These are phyloP conservation scores for Pagrus major DNA, from an alignment of 2,113 vertebrate genomes.

Conservation along the genomic window DNA sequence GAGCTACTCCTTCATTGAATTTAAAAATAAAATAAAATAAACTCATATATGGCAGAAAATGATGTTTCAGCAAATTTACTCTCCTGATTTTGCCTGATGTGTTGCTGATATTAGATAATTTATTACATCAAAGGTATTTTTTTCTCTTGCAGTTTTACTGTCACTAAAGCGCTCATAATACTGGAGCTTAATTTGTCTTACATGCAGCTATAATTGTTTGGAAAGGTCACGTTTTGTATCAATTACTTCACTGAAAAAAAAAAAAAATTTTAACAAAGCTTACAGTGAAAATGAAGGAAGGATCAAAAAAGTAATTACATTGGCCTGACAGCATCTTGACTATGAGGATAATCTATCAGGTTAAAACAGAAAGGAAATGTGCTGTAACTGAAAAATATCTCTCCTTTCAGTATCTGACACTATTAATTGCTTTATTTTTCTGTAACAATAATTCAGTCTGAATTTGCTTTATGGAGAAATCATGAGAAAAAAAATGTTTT, in stretches of 20 bases:
- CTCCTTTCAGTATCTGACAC: background rate
- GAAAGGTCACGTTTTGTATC: conserved; percentile 29
- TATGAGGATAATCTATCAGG: background rate
- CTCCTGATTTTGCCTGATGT: background rate
- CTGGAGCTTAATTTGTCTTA: conserved; percentile 27
- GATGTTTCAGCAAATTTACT: background rate
- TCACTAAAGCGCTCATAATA: conserved; percentile 16
- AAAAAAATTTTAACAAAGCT: background rate
- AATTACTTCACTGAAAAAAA: background rate
- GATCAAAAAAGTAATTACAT: conserved; percentile 21
- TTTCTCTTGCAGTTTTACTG: background rate
- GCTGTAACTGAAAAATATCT: background rate
- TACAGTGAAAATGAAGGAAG: background rate
- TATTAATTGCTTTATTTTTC: background rate
- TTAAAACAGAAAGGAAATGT: conserved; percentile 1
- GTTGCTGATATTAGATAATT: conserved; percentile 7
- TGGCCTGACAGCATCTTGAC: background rate
- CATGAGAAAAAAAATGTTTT: background rate
- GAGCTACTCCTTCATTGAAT: background rate
- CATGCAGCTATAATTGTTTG: conserved; percentile 22
- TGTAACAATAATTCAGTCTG: background rate
- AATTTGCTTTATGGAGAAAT: background rate
- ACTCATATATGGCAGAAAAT: background rate
- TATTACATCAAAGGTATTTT: conserved; percentile 3
- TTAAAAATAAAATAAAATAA: background rate